Percentiles rank a stretch among this genome's conserved stretches.
These are phyloP conservation scores for Pocillopora damicornis DNA, from an alignment of 64 coral and sea anemone genomes.

Conservation along the genomic window DNA sequence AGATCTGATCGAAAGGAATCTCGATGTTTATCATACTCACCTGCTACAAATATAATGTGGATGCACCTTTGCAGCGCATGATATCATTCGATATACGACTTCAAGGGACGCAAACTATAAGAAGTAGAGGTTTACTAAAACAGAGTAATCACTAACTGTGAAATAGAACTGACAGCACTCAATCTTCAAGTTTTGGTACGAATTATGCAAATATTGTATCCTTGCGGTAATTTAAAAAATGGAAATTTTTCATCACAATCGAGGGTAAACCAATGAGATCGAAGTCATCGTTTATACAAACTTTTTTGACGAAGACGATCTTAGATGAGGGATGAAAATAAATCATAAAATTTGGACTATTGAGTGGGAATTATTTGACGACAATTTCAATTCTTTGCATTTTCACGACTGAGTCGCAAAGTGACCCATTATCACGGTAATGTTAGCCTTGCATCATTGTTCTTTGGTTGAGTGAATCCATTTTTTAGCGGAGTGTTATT, in stretches of 20 bases:
- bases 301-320: no score
- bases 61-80: neutral
- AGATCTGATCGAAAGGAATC: neutral
- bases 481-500: no score
- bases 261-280: neutral
- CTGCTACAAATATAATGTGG: neutral
- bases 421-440: no score
- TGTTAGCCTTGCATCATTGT: no score
- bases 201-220: neutral
- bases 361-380: no score
- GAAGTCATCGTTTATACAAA: neutral
- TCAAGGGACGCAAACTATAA: neutral
- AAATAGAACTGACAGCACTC: neutral
- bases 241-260: neutral
- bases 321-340: no score
- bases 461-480: no score
- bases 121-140: neutral
- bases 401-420: no score
- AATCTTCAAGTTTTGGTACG: neutral
- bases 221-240: neutral
- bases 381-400: no score
- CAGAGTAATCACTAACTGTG: neutral
- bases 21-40: neutral
- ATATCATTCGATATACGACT: neutral
- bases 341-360: no score